Evolutionary conservation across 2,797 vertebrate species (phyloP), one percentile per base, ranked within the genome.

Genomic region (Megaceryle alcyon): DNA sequence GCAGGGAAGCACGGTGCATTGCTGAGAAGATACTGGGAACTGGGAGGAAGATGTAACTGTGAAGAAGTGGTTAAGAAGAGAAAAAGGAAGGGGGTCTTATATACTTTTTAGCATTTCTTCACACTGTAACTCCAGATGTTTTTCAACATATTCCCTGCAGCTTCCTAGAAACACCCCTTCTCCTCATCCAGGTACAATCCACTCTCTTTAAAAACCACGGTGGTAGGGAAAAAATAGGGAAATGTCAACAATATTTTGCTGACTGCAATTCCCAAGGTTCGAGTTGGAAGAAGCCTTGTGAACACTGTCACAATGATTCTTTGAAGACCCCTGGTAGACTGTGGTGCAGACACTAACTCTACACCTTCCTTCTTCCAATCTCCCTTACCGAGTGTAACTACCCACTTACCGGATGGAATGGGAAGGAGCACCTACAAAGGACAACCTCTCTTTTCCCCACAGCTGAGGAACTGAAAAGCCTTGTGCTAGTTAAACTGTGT

Each of bases 101-200:
- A 35, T 7, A 35, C 7, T 77, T 86, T 29, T 51, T 31, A 53
- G 57, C 19, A 76, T 48, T 89, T 86, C 70, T 77, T 75, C 59
- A 82, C 23, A 23, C 28, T 7, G 0, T 6, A 75, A 69, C 13
- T 65, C 17, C 46, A 69, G 43, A 19, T 9, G 13, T 46, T 87
- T 82, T 89, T 44, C 59, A 80, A 8, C 2, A 5, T 10, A 61
- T 82, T 95, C 37, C 72, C 59, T 80, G 60, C n/a, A 77, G 39
- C 60, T 86, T 91, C 54, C 69, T 49, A 82, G 72, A 86, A 83
- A 68, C 33, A 37, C 28, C 66, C 31, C 61, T 61, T 76, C 75
- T 70, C n/a, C 80, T 69, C 73, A 81, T 14, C 66, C 87, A 94
- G 41, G 41, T 19, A n/a, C 31, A 18, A 23, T 54, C n/a, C 46